Evolutionary conservation across 2,113 vertebrate genomes (phyloP), one percentile per base, ranked within the genome.

Genomic region (Taurulus bubalis): DNA sequence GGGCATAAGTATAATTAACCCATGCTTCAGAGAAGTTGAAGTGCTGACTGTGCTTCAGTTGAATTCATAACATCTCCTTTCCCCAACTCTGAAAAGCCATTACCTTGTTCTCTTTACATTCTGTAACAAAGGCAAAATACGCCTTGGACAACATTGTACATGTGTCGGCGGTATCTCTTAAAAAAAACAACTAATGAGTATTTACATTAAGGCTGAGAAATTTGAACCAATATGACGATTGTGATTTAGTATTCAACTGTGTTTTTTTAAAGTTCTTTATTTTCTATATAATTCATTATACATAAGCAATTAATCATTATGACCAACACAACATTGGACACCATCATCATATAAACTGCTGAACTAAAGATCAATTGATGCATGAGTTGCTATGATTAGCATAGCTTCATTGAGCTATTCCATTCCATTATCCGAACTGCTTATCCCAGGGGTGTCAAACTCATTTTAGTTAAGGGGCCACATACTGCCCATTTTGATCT

Each of bases 81-180:
- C 24, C 22, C 9, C 72, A 67, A 42, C 20, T 51, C 22, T 65
- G 40, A 75, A 67, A 64, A 34, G 51, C 73, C 60, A 86, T 83
- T 65, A 36, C 67, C 58, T 82, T 80, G 59, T 64, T 71, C 56
- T 38, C 49, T 88, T 80, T 68, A 88, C 71, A 82, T 28, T 66
- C 30, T 22, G 72, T 72, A 81, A 89, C 77, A 87, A 75, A 93
- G 67, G 16, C 73, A 90, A 66, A 86, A 66, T 70, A 76, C 3
- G 81, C 84, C 75, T 84, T 85, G 80, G 81, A 84, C 60, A 74
- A 32, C 30, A 58, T 18, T 28, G 8, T 45, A 32, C 56, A 62
- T 55, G 49, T 66, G n/a, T 59, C 72, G 2, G 67, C 18, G 53
- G 22, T 34, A 20, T 49, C 9, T 66, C 15, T 60, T 51, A 49